Conservation (phyloP, 2,797 vertebrate species). For the Protosalanx chinensis region DNA sequence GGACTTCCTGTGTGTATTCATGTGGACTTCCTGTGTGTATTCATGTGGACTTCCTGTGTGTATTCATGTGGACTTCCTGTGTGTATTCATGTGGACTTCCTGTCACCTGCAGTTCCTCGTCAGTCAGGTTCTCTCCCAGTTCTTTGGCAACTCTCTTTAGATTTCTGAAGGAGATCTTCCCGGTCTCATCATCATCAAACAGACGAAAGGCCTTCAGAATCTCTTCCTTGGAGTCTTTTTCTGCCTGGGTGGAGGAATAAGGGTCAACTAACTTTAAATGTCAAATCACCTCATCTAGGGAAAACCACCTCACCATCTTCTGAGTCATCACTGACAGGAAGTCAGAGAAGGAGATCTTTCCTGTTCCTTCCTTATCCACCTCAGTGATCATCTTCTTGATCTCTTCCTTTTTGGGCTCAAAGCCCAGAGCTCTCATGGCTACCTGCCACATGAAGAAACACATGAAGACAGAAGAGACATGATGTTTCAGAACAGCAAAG, state of each 20-base stretch:
- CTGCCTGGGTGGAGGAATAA: conserved; percentile 71
- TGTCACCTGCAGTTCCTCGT: conserved; percentile 92
- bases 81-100: neutral
- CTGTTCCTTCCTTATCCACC: conserved; percentile 88
- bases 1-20: neutral
- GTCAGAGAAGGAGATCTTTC: conserved; percentile 87
- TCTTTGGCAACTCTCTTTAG: conserved; percentile 90
- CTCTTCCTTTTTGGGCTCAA: conserved; percentile 96
- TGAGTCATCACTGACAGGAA: conserved; percentile 89
- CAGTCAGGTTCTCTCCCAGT: conserved; percentile 90
- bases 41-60: neutral
- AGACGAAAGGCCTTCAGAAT: conserved; percentile 94
- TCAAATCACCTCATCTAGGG: neutral
- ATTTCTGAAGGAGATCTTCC: conserved; percentile 94
- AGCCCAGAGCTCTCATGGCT: conserved; percentile 92
- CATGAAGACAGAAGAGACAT: neutral
- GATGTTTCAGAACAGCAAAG: neutral
- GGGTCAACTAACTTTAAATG: conserved; percentile 2
- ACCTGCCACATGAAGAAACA: conserved; percentile 71
- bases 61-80: neutral
- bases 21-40: no score
- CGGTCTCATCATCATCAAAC: conserved; percentile 93
- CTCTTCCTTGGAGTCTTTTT: conserved; percentile 95
- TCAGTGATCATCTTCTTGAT: conserved; percentile 92
- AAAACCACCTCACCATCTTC: conserved; percentile 83